These are phyloP conservation scores for Zaprionus tsacasi DNA, from an alignment of 1,140 invertebrate species.

Conservation along the genomic window DNA sequence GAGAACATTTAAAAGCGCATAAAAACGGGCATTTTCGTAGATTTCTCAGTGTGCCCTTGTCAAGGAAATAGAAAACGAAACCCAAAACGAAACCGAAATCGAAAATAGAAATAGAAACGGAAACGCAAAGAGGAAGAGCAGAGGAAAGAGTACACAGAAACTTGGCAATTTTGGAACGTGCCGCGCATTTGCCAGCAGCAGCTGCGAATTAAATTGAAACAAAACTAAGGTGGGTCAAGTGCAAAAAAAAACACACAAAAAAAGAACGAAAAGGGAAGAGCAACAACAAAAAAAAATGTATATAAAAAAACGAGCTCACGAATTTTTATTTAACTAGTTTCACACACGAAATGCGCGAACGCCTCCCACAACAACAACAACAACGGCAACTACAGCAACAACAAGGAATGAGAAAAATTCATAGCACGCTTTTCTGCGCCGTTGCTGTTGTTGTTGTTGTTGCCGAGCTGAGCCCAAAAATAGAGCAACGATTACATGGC, in stretches of 20 bases:
- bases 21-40: conserved; percentile 67
- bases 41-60: conserved; percentile 60
- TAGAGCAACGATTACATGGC: conserved; percentile 53
- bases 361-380: conserved; percentile 15
- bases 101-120: conserved; percentile 47
- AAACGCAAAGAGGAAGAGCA: no score
- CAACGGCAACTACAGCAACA: background rate
- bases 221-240: conserved; percentile 80
- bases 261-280: conserved; percentile 17
- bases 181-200: conserved; percentile 64
- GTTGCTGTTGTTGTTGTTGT: conserved; percentile 21
- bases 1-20: conserved; percentile 63
- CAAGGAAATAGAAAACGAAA: conserved; percentile 37
- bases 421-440: conserved; percentile 73
- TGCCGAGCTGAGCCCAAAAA: conserved; percentile 42
- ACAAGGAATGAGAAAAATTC: conserved; percentile 26
- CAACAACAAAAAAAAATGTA: conserved; percentile 28
- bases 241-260: conserved; percentile 50
- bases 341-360: conserved; percentile 64
- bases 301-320: conserved; percentile 1
- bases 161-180: conserved; percentile 59
- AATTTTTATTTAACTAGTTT: conserved; percentile 74
- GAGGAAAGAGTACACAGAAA: conserved; percentile 30
- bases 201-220: conserved; percentile 34
- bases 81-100: conserved; percentile 3